Evolutionary conservation across 1,140 invertebrate genomes (phyloP), one percentile per base, ranked within the genome.

Genomic region (Chrysomallon squamiferum): DNA sequence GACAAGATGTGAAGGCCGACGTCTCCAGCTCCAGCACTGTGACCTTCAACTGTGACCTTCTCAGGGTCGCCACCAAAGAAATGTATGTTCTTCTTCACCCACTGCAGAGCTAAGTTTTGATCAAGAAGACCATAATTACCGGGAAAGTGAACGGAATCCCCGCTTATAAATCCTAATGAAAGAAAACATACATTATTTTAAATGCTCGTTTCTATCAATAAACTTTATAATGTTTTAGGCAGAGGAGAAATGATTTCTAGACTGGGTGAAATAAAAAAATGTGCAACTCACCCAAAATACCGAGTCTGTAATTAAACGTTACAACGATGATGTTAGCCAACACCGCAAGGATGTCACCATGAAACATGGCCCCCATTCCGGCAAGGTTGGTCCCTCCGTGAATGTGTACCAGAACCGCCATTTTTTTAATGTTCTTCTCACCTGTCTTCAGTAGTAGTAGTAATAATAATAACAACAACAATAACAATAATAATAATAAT

Each of bases 241-340:
- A n/a, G n/a, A n/a, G n/a, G n/a, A n/a, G n/a, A n/a, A 38, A 38
- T 38, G 35, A 38, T 38, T 38, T 15, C 35, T 38, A 38, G 35
- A 38, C 35, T 7, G 6, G 15, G 35, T 38, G 15, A 38, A 38
- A 38, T 38, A 38, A 38, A 5, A 38, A 5, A 38, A 38, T 15
- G 15, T 15, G 15, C 15, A 38, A 32, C 64, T 60, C 60, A 76
- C 75, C 92, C 87, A 71, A 90, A 87, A 27, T 89, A 32, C 91
- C 89, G 60, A 92, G 88, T 84, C 93, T 89, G 76, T 93, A 95
- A 80, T 95, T 95, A 1, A 91, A 86, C 0, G 91, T 90, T 2
- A 95, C 91, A 0, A 94, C 86, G 33, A 83, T 76, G 9, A 95
- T 82, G 2, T 94, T 86, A 66, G 93, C 90, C 59, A 89, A 87